Conservation (phyloP, 2,797 vertebrate species). For the Aeoliscus strigatus region DNA sequence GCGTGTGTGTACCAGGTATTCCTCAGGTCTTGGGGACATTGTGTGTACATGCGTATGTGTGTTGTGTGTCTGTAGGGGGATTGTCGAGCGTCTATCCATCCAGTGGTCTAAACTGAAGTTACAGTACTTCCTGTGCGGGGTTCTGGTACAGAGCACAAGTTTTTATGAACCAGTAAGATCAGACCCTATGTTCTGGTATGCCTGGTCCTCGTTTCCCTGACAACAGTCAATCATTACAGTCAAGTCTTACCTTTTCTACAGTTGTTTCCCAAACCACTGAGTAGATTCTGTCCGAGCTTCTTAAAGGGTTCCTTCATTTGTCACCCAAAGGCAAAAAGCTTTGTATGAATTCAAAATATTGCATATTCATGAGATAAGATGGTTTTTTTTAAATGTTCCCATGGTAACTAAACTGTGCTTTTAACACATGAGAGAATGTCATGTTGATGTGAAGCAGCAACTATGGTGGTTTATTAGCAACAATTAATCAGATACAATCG, state of each 20-base stretch:
- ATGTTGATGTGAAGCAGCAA: no score
- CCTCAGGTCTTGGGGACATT: no score
- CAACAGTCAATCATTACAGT: neutral
- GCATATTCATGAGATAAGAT: no score
- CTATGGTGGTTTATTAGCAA: no score
- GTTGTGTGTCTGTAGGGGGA: slow-evolving; percentile 26
- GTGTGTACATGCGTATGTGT: slow-evolving; percentile 28
- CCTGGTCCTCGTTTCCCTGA: slow-evolving; percentile 3
- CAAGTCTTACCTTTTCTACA: no score
- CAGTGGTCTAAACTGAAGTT: slow-evolving; percentile 26
- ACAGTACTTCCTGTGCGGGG: slow-evolving; percentile 21
- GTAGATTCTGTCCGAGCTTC: neutral
- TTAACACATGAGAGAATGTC: no score
- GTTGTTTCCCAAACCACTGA: neutral
- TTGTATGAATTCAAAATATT: no score
- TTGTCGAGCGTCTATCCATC: slow-evolving; percentile 41
- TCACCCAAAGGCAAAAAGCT: no score
- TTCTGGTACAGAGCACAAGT: slow-evolving; percentile 48
- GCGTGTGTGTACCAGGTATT: slow-evolving; percentile 28
- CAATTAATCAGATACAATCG: no score
- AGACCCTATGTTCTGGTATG: slow-evolving; percentile 6
- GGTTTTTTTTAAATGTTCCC: no score
- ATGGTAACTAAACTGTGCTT: no score
- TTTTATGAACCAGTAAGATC: slow-evolving; percentile 15
- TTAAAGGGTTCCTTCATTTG: no score